Evolutionary conservation across 2,888 invertebrate genomes (phyloP).

Genomic region (Leptothorax acervorum): DNA sequence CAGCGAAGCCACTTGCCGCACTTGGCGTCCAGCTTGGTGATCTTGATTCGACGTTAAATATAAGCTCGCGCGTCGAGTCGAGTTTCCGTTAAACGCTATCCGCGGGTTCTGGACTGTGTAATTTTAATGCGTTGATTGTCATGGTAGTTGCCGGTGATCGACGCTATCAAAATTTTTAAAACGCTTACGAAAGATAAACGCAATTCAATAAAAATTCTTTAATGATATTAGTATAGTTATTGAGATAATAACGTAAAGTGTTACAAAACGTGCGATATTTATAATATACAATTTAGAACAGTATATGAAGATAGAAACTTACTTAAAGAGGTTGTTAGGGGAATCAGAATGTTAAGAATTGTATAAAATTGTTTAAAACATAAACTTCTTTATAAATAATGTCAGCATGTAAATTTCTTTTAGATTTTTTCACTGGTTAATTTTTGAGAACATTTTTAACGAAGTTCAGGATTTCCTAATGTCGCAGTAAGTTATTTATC

Average conservation of each 20-base stretch:
- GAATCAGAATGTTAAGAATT: not conserved
- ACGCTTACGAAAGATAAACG: not conserved
- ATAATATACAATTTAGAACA: too few species aligned
- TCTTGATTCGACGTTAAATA: slow-evolving; percentile 19
- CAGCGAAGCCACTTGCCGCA: not conserved
- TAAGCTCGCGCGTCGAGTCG: not conserved
- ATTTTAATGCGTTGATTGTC: not conserved
- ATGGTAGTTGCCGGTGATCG: not conserved
- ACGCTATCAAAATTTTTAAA: not conserved
- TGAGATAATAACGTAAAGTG: not conserved
- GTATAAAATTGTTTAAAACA: not conserved
- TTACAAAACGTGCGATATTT: not conserved
- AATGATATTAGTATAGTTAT: not conserved
- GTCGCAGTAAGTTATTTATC: too few species aligned
- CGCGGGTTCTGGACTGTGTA: not conserved
- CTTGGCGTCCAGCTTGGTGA: not conserved
- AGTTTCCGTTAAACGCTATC: not conserved
- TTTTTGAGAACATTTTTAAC: too few species aligned
- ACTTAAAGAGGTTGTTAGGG: too few species aligned
- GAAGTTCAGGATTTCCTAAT: too few species aligned
- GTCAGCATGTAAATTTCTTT: too few species aligned
- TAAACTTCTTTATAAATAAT: too few species aligned
- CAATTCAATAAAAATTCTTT: not conserved
- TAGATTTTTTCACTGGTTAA: too few species aligned
- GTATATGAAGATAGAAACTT: too few species aligned